These are phyloP conservation scores for Slavum lentiscoides DNA, from an alignment of 2,888 invertebrate genomes.

Conservation along the genomic window DNA sequence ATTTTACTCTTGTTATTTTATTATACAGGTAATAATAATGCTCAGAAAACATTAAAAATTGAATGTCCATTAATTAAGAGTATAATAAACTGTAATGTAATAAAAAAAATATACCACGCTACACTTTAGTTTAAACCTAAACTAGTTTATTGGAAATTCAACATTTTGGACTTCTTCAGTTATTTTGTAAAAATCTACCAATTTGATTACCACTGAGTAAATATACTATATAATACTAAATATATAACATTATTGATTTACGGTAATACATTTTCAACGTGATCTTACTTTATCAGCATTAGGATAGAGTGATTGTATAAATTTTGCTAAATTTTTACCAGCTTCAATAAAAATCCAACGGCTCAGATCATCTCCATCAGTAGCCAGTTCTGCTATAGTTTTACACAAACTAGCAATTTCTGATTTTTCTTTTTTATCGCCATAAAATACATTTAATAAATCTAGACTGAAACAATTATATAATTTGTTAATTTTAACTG, in stretches of 20 bases:
- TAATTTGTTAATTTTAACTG: neutral
- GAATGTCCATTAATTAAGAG: no score
- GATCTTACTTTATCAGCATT: constrained; percentile 65
- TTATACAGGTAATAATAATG: no score
- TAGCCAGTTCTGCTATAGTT: constrained; percentile 71
- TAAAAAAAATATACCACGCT: no score
- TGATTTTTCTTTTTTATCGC: constrained; percentile 78
- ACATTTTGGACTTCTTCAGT: no score
- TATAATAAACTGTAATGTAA: no score
- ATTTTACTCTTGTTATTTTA: no score
- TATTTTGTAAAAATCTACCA: no score
- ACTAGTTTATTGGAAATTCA: no score
- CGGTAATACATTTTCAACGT: neutral
- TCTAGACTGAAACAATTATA: constrained; percentile 58
- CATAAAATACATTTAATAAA: constrained; percentile 75
- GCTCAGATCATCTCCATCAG: constrained; percentile 74
- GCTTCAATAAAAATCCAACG: constrained; percentile 72
- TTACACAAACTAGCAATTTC: constrained; percentile 75
- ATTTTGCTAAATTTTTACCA: constrained; percentile 69
- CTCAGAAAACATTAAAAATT: no score
- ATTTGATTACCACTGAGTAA: no score
- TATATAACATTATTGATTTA: neutral
- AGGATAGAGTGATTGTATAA: constrained; percentile 68
- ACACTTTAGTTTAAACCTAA: no score
- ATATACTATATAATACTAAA: neutral